Evolutionary conservation across 2,113 vertebrate species (phyloP).

Genomic region (Podarcis cretensis): DNA sequence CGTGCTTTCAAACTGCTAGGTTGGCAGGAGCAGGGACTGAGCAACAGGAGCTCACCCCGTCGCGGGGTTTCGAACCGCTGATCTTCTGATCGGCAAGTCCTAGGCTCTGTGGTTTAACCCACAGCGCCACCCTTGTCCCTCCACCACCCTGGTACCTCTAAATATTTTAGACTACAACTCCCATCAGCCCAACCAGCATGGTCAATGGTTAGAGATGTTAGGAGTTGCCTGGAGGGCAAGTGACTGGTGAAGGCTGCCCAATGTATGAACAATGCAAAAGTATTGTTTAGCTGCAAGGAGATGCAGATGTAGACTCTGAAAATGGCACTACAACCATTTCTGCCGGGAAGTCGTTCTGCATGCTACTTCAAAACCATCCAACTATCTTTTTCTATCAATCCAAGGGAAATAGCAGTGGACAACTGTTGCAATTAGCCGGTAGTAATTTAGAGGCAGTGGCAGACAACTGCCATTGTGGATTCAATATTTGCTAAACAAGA

Average conservation of each 20-base stretch:
- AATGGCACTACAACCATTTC: background rate
- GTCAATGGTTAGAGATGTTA: too few species aligned
- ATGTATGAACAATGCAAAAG: background rate
- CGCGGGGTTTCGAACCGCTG: too few species aligned
- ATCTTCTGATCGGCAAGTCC: too few species aligned
- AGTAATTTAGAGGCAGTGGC: background rate
- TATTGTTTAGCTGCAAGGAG: background rate
- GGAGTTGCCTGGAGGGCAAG: too few species aligned
- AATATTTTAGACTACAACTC: too few species aligned
- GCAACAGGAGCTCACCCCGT: too few species aligned
- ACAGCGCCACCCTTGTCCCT: too few species aligned
- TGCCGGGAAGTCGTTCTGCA: background rate
- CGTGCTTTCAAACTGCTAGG: too few species aligned
- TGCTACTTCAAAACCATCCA: background rate
- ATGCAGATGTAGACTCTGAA: background rate
- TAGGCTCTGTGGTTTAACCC: too few species aligned
- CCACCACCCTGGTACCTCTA: too few species aligned
- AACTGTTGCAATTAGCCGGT: background rate
- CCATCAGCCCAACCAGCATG: too few species aligned
- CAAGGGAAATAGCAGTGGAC: background rate
- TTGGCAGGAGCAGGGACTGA: too few species aligned
- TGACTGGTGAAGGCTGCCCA: background rate
- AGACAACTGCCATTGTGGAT: background rate
- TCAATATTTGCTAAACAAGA: background rate
- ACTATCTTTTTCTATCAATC: background rate